Base-by-base conservation (phyloP, 2,888 invertebrate species). In the Idaea dimidiata region DNA sequence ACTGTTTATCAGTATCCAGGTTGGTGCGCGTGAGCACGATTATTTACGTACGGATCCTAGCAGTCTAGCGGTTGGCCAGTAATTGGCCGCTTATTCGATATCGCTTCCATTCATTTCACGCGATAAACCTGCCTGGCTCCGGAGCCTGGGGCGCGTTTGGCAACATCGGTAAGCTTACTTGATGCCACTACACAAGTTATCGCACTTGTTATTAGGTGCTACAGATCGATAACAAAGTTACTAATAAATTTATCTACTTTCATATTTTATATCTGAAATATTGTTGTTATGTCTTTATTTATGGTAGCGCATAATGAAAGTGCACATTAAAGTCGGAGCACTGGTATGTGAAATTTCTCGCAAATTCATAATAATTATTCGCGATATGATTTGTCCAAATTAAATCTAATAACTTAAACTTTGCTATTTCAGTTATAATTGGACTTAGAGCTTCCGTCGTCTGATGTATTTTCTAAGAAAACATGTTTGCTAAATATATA, bases 51-150 rank as follows among this genome's bases (percentile, higher is more conserved):
- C 82, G 77, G 81, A 80, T 81, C 83, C 83, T 80, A 78, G 81
- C 81, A 77, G 87, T 83, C 83, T 84, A 78, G 74, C 80, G 81
- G 79, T 72, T 75, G 75, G 74, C 74, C 82, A 77, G 84, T 90
- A 90, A 90, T 89, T 89, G 89, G 85, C 83, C 86, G 85, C 84
- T 86, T 86, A 87, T 86, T 84, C 83, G 85, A 82, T 89, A 90
- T 88, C 87, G 82, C 84, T 77, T 86, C 88, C 89, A 90, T 89
- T 89, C 88, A 91, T 90, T 87, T 86, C 82, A 78, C 79, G 77
- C 80, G 88, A 89, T 89, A 90, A 88, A 84, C 81, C 80, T 79
- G 83, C 83, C 81, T 72, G 73, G 75, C 58, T 59, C 58, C 57
- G 58, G 72, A 70, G 77, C 82, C 78, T 71, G 72, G 70, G 80